A percentile compares a stretch with the other conserved stretches of the same genome.
phyloP scores from a whole-genome alignment of 2,797 vertebrate genomes.

The Ibycter americanus region DNA sequence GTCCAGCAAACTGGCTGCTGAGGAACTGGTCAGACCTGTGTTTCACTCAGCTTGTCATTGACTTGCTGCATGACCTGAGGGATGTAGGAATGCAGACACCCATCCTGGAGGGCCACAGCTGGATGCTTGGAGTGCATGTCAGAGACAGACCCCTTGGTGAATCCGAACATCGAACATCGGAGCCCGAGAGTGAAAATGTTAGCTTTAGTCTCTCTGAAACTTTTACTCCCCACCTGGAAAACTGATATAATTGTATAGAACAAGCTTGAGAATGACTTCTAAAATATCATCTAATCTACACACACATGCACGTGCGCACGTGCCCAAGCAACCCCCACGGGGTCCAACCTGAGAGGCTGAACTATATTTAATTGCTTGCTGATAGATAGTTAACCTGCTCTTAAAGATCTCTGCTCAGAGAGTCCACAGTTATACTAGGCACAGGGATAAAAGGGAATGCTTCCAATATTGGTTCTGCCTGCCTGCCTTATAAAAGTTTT shows the following conservation, averaged over 20 bases:
- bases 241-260: not conserved
- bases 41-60: not conserved
- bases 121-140: not conserved
- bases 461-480: not conserved
- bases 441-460: not conserved
- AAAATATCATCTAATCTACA: not conserved
- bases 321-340: not conserved
- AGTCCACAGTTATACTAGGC: not conserved
- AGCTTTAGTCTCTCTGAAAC: not conserved
- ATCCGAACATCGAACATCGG: fast-evolving
- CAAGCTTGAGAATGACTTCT: not conserved
- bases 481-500: not conserved
- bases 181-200: not conserved
- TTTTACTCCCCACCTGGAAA: not conserved
- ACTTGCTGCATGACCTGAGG: not conserved
- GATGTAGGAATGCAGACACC: not conserved
- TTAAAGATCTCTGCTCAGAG: not conserved
- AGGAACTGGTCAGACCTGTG: not conserved
- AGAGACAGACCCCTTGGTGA: not conserved
- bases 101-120: not conserved
- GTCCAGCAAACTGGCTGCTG: not conserved
- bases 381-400: not conserved
- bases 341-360: not conserved
- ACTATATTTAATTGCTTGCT: not conserved
- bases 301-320: fast-evolving